Conservation (phyloP, 1,140 invertebrate species). For the Cardiocondyla obscurior region DNA sequence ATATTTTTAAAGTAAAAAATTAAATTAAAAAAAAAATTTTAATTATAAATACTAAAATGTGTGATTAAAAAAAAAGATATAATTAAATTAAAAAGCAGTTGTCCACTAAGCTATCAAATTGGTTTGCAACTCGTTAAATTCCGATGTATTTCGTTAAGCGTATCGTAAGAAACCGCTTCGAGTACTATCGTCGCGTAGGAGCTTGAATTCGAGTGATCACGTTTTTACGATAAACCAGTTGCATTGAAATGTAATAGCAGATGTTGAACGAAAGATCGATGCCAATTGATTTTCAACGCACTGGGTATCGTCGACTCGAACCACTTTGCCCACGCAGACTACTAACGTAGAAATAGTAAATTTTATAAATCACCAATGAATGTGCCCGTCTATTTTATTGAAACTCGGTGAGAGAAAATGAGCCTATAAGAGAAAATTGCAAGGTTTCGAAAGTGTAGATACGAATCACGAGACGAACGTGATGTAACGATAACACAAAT, state of each 20-base stretch:
- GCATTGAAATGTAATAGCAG: constrained; percentile 16
- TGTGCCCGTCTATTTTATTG: not conserved
- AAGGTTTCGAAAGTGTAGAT: not conserved
- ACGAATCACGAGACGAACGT: not conserved
- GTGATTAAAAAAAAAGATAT: not conserved
- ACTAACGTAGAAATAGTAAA: not conserved
- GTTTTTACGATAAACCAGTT: constrained; percentile 18
- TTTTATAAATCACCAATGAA: constrained; percentile 15
- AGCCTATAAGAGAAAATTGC: constrained; percentile 22
- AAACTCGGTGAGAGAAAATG: constrained; percentile 7
- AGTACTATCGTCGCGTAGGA: not conserved
- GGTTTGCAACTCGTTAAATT: not conserved
- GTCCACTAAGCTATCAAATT: not conserved
- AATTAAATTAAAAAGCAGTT: not conserved
- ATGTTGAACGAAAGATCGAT: constrained; percentile 1
- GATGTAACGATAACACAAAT: not conserved
- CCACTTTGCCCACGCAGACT: constrained; percentile 4
- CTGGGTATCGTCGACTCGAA: not conserved
- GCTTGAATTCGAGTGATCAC: constrained; percentile 2
- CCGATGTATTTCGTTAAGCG: not conserved
- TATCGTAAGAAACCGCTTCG: not conserved
- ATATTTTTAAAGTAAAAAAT: not conserved
- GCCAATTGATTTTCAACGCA: constrained; percentile 32
- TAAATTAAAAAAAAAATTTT: not conserved
- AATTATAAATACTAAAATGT: constrained; percentile 5